A percentile compares a stretch with the other conserved stretches of the same genome.
phyloP scores from a whole-genome alignment of 2,113 vertebrate species.

The Oreotrochilus melanogaster region DNA sequence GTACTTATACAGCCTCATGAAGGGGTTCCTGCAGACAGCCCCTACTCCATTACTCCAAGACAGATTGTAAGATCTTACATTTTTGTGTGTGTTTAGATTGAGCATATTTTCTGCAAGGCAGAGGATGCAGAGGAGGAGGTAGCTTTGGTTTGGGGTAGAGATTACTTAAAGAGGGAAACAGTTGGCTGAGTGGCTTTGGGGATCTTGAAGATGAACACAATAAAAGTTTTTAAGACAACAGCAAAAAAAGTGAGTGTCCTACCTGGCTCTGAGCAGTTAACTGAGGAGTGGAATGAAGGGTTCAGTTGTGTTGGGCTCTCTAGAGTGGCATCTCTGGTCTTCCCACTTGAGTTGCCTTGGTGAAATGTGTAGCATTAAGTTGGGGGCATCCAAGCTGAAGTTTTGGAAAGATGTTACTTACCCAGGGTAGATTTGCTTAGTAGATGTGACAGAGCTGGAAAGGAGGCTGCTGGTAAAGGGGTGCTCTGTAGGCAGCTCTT shows the following conservation, averaged over 20 bases:
- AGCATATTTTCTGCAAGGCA: background rate
- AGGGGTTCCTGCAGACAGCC: slow-evolving; percentile 80
- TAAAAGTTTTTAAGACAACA: background rate
- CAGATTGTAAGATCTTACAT: slow-evolving; percentile 82
- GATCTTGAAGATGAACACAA: background rate
- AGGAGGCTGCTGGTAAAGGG: background rate
- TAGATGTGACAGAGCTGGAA: background rate
- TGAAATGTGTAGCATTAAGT: background rate
- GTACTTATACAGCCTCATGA: slow-evolving; percentile 82
- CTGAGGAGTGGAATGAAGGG: background rate
- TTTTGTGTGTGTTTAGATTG: background rate
- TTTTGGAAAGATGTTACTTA: background rate
- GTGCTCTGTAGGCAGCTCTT: background rate
- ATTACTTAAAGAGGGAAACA: background rate
- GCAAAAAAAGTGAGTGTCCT: background rate
- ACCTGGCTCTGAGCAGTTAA: background rate
- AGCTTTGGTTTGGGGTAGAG: background rate
- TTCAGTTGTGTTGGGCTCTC: background rate
- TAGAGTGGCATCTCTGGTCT: background rate
- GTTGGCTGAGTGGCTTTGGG: background rate
- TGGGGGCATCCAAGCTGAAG: background rate
- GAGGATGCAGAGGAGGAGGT: background rate
- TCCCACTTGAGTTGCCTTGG: background rate
- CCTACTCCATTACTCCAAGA: slow-evolving; percentile 86
- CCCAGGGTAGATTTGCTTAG: background rate